A percentile compares a stretch with the other conserved stretches of the same genome.
Conservation (phyloP, 2,888 invertebrate species). For the Cotesia congregata region DNA sequence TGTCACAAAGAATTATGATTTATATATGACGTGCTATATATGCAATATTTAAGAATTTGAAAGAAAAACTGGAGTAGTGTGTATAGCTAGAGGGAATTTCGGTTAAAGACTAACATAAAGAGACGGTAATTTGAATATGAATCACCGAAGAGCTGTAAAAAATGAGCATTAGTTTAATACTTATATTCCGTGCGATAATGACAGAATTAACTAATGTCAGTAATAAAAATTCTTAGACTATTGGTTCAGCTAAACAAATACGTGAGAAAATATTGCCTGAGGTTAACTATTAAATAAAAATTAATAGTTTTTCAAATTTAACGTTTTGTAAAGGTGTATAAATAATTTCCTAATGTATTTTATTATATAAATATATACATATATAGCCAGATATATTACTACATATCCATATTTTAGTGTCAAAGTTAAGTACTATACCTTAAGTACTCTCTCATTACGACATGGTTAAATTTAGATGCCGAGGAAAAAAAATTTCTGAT, state of each 20-base stretch:
- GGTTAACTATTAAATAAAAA: neutral
- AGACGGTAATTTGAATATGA: neutral
- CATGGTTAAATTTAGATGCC: neutral
- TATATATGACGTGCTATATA: too few relatives aligned
- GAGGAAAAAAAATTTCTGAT: neutral
- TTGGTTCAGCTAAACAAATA: neutral
- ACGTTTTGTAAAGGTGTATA: neutral
- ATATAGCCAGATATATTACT: too few relatives aligned
- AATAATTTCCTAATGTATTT: neutral
- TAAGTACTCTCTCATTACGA: neutral
- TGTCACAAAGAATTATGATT: too few relatives aligned
- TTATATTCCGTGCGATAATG: neutral
- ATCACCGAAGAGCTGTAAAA: neutral
- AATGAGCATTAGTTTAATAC: neutral
- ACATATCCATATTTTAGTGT: too few relatives aligned
- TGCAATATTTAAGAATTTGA: too few relatives aligned
- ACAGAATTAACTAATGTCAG: neutral
- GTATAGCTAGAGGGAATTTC: too few relatives aligned
- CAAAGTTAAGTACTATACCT: neutral
- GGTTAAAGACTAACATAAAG: too few relatives aligned
- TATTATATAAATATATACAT: neutral
- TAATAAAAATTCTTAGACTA: constrained; percentile 1
- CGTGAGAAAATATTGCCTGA: neutral
- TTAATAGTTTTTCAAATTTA: neutral
- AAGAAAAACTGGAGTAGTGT: too few relatives aligned